phyloP scores from a whole-genome alignment of 2,888 invertebrate species.

The Cybosia mesomella region DNA sequence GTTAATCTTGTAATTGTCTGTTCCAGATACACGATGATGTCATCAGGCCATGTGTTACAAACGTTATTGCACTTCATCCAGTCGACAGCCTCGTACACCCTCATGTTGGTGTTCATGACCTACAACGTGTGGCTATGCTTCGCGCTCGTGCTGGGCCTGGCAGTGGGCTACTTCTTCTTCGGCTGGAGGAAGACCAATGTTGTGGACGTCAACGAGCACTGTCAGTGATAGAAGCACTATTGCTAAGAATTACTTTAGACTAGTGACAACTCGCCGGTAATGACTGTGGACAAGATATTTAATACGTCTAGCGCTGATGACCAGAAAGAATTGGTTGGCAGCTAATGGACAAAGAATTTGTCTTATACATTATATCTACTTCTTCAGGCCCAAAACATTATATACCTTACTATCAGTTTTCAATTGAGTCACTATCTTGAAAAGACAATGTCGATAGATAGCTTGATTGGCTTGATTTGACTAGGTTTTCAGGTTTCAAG shows the following conservation, averaged over 20 bases:
- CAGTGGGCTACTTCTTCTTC: conserved; percentile 96
- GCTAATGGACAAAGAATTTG: not conserved
- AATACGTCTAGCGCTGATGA: not conserved
- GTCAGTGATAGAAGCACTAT: conserved; percentile 88
- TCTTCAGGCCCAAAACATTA: not conserved
- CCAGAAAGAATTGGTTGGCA: not conserved
- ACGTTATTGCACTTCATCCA: conserved; percentile 95
- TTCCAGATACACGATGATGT: conserved; percentile 94
- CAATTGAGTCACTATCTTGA: not conserved
- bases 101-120: conserved; percentile 99
- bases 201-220: conserved; percentile 97
- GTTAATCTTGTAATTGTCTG: not conserved
- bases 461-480: not conserved
- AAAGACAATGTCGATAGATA: not conserved
- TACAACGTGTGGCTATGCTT: conserved; percentile 98
- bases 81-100: conserved; percentile 95
- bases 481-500: not conserved
- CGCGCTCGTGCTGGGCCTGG: conserved; percentile 95
- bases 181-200: conserved; percentile 97
- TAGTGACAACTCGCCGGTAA: conserved; percentile 10
- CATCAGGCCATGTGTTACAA: conserved; percentile 93
- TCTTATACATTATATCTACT: not conserved
- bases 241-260: conserved; percentile 9
- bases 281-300: conserved; percentile 11
- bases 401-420: not conserved